Conservation (phyloP, 2,113 vertebrate genomes). For the Catharus minimus region DNA sequence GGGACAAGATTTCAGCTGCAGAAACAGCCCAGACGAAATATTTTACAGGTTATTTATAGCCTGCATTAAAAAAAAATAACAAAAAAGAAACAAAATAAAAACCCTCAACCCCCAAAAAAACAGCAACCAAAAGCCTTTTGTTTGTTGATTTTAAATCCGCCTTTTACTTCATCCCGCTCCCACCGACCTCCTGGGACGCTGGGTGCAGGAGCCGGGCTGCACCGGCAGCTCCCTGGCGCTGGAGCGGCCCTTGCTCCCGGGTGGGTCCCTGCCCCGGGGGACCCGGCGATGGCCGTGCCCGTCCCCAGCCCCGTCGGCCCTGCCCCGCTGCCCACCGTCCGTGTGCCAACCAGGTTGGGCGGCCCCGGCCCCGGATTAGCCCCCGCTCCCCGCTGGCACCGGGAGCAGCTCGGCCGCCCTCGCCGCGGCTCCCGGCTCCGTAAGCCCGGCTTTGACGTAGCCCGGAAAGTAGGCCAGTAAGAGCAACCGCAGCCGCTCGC, state of each 20-base stretch:
- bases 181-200: not conserved
- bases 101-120: not conserved
- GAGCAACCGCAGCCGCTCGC: conserved; percentile 18
- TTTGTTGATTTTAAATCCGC: conserved; percentile 2
- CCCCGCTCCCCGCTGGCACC: not conserved
- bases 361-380: not conserved
- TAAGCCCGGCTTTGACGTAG: conserved; percentile 51
- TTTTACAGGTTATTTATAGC: conserved; percentile 43
- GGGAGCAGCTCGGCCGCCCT: not conserved
- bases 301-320: not conserved
- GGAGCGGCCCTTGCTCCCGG: not conserved
- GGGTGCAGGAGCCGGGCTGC: not conserved
- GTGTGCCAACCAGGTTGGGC: not conserved
- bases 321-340: not conserved
- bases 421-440: not conserved
- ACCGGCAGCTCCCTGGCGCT: not conserved
- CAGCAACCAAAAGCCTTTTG: not conserved
- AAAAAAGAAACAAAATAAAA: not conserved
- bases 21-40: not conserved
- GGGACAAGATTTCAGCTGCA: not conserved
- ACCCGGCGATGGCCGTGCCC: not conserved
- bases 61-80: not conserved
- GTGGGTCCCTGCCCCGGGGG: not conserved
- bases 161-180: not conserved
- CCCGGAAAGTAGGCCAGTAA: conserved; percentile 57